Percentiles rank a stretch among this genome's conserved stretches.
Conservation (phyloP, 1,140 invertebrate species). For the Drosophila busckii region DNA sequence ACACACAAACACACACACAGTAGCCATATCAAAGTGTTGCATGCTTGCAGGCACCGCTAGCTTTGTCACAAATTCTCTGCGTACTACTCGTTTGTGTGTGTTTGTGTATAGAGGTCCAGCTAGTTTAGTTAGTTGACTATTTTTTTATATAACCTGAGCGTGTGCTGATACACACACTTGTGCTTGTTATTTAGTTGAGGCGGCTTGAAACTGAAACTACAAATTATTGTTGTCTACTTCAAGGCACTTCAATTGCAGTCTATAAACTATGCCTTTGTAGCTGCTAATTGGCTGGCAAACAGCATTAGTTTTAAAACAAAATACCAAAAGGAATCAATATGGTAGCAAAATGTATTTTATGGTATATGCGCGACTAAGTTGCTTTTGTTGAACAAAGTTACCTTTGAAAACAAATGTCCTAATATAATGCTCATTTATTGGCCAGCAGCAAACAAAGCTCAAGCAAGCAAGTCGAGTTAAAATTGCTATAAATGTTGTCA, state of each 20-base stretch:
- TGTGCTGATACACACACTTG: constrained; percentile 41
- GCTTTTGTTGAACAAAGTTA: constrained; percentile 2
- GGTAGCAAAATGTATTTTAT: too few relatives aligned
- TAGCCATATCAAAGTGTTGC: constrained; percentile 23
- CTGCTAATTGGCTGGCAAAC: neutral
- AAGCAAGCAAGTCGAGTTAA: constrained; percentile 56
- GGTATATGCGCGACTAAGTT: constrained; percentile 1
- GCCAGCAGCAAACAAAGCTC: constrained; percentile 55
- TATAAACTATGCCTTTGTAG: constrained; percentile 10
- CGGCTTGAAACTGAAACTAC: constrained; percentile 32
- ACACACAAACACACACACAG: neutral
- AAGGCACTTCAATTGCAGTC: constrained; percentile 9
- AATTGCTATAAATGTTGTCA: constrained; percentile 63
- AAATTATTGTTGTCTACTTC: constrained; percentile 29
- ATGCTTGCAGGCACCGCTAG: constrained; percentile 15
- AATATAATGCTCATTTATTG: constrained; percentile 74
- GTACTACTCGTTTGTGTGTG: neutral
- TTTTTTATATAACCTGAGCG: constrained; percentile 31
- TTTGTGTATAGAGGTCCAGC: constrained; percentile 25
- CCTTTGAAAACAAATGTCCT: constrained; percentile 54
- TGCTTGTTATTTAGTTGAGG: constrained; percentile 48
- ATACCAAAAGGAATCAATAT: too few relatives aligned
- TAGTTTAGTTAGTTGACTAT: constrained; percentile 52
- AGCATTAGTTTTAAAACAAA: too few relatives aligned
- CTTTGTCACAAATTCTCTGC: constrained; percentile 29